phyloP scores from a whole-genome alignment of 2,113 vertebrate species.

The Myiopsitta monachus region DNA sequence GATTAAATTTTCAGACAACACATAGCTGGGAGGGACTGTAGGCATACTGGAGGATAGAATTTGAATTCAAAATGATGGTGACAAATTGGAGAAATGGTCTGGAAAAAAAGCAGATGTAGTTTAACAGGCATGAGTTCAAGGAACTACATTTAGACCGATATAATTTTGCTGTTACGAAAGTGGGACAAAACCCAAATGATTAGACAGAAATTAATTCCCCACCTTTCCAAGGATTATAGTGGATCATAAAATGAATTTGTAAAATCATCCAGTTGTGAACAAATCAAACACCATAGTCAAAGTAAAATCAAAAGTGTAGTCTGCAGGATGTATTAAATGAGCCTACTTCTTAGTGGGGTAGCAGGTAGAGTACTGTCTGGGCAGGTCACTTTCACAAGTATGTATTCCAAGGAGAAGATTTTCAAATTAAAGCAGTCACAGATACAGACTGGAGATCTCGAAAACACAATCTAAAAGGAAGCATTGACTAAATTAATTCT shows the following conservation, averaged over 20 bases:
- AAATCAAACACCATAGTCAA: not conserved
- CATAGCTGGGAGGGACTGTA: slow-evolving; percentile 18
- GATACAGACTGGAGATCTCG: not conserved
- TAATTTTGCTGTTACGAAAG: not conserved
- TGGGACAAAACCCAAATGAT: not conserved
- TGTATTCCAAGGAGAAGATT: not conserved
- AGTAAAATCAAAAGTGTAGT: not conserved
- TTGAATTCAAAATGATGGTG: slow-evolving; percentile 39
- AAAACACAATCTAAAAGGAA: not conserved
- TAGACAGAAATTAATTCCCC: not conserved
- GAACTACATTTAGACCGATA: slow-evolving; percentile 4
- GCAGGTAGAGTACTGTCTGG: not conserved
- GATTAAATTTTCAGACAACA: slow-evolving; percentile 51
- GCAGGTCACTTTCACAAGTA: not conserved
- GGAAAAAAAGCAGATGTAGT: slow-evolving; percentile 3
- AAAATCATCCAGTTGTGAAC: not conserved
- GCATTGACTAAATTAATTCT: not conserved
- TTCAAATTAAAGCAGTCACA: not conserved
- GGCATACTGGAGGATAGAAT: not conserved
- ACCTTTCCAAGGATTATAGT: not conserved
- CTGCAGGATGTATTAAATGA: not conserved
- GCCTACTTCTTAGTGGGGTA: not conserved
- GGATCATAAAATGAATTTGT: not conserved
- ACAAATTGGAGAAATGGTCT: slow-evolving; percentile 38
- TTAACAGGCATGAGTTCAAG: not conserved